phyloP scores from a whole-genome alignment of 2,888 invertebrate genomes.

The Pyrrhia umbra region DNA sequence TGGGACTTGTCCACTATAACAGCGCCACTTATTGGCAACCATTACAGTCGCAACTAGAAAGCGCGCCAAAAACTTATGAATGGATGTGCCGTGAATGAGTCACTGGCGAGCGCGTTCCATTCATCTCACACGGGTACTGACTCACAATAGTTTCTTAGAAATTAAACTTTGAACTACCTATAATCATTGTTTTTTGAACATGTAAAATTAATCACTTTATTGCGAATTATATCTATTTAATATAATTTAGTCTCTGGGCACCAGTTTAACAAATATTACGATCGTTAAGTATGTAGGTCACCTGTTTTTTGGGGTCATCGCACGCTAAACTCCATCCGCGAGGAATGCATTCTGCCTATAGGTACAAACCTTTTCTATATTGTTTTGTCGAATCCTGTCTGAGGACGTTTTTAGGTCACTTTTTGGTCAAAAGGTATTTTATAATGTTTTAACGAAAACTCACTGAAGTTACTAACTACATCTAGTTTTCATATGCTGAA shows the following conservation, averaged over 20 bases:
- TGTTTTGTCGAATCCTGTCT: conserved; percentile 19
- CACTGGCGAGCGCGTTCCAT: conserved; percentile 73
- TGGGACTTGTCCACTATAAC: no score
- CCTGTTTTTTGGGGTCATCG: conserved; percentile 53
- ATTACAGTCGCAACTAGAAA: conserved; percentile 61
- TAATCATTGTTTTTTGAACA: conserved; percentile 46
- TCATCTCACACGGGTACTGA: conserved; percentile 77
- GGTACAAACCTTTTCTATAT: conserved; percentile 14
- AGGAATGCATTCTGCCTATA: conserved; percentile 53
- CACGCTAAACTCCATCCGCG: conserved; percentile 51
- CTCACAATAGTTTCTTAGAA: conserved; percentile 78
- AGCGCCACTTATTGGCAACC: conserved; percentile 71
- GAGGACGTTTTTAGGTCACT: conserved; percentile 20
- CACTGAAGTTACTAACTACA: no score
- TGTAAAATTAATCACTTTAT: conserved; percentile 33
- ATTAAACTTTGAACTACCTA: conserved; percentile 63
- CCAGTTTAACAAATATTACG: conserved; percentile 7
- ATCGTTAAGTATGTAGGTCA: conserved; percentile 25
- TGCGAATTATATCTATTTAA: conserved; percentile 17
- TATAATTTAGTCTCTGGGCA: background rate
- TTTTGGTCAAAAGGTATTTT: conserved; percentile 3
- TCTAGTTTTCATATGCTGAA: no score
- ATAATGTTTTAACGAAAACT: conserved; percentile 1
- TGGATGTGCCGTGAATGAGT: conserved; percentile 78
- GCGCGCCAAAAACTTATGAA: conserved; percentile 84